Conservation (phyloP, 2,888 invertebrate species). For the Gerris lacustris region DNA sequence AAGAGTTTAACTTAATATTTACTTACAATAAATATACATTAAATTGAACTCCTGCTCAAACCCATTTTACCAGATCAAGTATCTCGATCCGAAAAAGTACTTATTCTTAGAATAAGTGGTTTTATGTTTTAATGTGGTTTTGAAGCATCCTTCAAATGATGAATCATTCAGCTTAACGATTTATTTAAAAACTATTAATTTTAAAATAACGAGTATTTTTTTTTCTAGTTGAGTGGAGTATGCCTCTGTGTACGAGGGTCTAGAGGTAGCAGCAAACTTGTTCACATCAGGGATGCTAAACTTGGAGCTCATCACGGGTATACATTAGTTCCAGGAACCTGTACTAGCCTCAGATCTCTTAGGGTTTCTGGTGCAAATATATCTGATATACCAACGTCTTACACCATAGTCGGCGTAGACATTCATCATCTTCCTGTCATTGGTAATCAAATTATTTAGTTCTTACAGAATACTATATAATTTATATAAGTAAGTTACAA, state of each 20-base stretch:
- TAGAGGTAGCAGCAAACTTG: neutral
- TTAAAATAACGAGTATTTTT: neutral
- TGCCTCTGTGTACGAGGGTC: neutral
- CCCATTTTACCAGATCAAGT: too few species aligned
- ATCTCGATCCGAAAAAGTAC: too few species aligned
- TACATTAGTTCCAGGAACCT: constrained; percentile 51
- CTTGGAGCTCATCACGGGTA: constrained; percentile 37
- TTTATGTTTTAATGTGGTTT: too few species aligned
- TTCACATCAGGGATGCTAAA: neutral
- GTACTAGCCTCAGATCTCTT: constrained; percentile 49
- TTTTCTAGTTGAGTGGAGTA: neutral
- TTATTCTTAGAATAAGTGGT: too few species aligned
- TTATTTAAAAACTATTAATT: too few species aligned
- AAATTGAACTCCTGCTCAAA: too few species aligned
- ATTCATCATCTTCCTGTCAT: constrained; percentile 56
- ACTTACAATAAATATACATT: too few species aligned
- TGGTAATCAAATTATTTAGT: constrained; percentile 40
- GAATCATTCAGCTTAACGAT: too few species aligned
- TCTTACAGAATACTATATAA: neutral
- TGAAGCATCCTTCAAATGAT: too few species aligned
- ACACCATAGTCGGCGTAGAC: constrained; percentile 52
- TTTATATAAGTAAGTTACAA: too few species aligned
- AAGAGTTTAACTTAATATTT: too few species aligned
- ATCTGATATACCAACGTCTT: constrained; percentile 41
- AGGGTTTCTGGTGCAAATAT: constrained; percentile 50